These are phyloP conservation scores for Pantelozetes paolii DNA, from an alignment of 2,888 invertebrate genomes.

Conservation along the genomic window DNA sequence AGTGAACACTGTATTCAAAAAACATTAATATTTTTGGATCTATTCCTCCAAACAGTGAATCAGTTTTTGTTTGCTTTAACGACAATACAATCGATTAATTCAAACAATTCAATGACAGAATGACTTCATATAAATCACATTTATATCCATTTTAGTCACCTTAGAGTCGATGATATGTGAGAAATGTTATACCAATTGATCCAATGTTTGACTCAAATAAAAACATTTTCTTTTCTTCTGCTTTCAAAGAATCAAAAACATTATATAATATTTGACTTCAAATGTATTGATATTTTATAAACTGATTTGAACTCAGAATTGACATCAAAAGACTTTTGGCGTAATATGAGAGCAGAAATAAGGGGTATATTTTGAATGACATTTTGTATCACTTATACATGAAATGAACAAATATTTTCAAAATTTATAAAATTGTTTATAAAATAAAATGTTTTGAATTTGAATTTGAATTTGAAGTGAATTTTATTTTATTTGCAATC, in stretches of 20 bases:
- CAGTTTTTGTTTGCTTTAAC: background rate
- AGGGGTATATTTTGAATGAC: no score
- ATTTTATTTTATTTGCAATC: no score
- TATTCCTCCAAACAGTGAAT: background rate
- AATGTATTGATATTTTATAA: background rate
- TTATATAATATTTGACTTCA: slow-evolving; percentile 14
- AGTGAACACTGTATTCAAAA: no score
- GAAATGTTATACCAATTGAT: slow-evolving; percentile 22
- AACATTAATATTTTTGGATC: no score
- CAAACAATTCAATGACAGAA: background rate
- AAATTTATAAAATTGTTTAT: no score
- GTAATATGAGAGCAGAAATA: no score
- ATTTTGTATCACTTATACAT: no score
- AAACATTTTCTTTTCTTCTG: background rate
- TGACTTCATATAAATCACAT: background rate
- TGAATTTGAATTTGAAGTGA: no score
- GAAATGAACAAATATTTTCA: no score
- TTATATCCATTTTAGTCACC: background rate
- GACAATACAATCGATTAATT: background rate
- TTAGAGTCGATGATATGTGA: background rate
- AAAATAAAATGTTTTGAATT: no score
- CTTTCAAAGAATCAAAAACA: background rate
- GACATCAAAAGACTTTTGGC: background rate
- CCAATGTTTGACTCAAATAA: slow-evolving; percentile 28
- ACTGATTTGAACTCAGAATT: background rate